phyloP scores from a whole-genome alignment of 1,140 invertebrate genomes.

The Cydia amplana region DNA sequence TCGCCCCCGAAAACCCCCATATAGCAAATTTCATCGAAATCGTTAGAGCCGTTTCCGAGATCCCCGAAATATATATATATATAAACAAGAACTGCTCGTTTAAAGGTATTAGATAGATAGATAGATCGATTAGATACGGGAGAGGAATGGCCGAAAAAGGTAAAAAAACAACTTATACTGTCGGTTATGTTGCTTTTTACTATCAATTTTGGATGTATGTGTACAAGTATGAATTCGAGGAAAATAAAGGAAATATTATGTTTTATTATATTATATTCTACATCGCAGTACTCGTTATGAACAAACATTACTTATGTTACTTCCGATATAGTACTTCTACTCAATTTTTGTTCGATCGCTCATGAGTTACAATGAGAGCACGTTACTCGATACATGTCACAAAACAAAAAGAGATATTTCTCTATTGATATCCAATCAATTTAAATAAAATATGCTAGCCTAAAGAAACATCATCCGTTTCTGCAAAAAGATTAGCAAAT shows the following conservation, averaged over 20 bases:
- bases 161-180: conserved; percentile 68
- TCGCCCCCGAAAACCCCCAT: no score
- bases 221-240: conserved; percentile 77
- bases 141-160: conserved; percentile 42
- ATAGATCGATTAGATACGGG: no score
- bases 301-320: conserved; percentile 77
- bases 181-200: conserved; percentile 78
- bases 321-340: conserved; percentile 74
- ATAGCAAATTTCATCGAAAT: no score
- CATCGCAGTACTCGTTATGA: conserved; percentile 77
- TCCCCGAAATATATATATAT: no score
- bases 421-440: conserved; percentile 73
- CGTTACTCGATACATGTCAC: conserved; percentile 63
- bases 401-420: conserved; percentile 65
- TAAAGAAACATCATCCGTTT: conserved; percentile 68
- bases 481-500: conserved; percentile 65
- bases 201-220: conserved; percentile 79
- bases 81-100: no score
- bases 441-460: conserved; percentile 76
- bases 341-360: conserved; percentile 75
- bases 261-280: conserved; percentile 75
- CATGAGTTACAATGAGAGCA: conserved; percentile 64
- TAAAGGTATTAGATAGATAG: no score
- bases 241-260: conserved; percentile 77
- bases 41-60: no score